phyloP scores from a whole-genome alignment of 2,888 invertebrate genomes.

The Euplexia lucipara region DNA sequence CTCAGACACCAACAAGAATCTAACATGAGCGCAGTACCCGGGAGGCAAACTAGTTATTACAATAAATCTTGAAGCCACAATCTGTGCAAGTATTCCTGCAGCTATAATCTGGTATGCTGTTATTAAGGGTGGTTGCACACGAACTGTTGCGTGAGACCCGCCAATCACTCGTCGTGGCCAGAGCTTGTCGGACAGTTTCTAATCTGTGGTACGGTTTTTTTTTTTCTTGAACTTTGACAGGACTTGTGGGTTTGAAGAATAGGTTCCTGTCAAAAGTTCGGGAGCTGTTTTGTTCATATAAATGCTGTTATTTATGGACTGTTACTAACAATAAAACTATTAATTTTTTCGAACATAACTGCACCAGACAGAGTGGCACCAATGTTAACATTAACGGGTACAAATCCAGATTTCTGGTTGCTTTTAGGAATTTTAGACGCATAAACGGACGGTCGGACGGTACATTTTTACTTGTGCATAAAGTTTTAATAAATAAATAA shows the following conservation, averaged over 20 bases:
- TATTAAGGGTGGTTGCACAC: constrained; percentile 72
- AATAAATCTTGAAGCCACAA: constrained; percentile 58
- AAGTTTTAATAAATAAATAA: too few species aligned
- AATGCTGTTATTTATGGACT: too few species aligned
- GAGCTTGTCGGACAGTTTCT: constrained; percentile 56
- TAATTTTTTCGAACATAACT: too few species aligned
- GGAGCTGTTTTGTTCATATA: constrained; percentile 4
- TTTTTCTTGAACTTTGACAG: constrained; percentile 25
- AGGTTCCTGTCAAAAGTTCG: not conserved
- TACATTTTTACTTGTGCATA: too few species aligned
- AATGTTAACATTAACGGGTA: too few species aligned
- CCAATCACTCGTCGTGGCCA: constrained; percentile 65
- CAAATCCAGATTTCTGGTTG: too few species aligned
- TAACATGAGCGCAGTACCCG: constrained; percentile 33
- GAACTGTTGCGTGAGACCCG: constrained; percentile 73
- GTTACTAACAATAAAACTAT: too few species aligned
- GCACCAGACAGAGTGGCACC: too few species aligned
- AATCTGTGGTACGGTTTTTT: constrained; percentile 40
- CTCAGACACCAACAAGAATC: constrained; percentile 14
- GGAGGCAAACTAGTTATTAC: constrained; percentile 57
- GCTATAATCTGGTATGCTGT: constrained; percentile 54
- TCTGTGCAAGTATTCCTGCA: constrained; percentile 52
- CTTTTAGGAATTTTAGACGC: too few species aligned
- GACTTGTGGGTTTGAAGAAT: constrained; percentile 25
- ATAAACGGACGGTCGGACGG: too few species aligned